These are phyloP conservation scores for Centropristis striata DNA, from an alignment of 2,113 vertebrate genomes.

Conservation along the genomic window DNA sequence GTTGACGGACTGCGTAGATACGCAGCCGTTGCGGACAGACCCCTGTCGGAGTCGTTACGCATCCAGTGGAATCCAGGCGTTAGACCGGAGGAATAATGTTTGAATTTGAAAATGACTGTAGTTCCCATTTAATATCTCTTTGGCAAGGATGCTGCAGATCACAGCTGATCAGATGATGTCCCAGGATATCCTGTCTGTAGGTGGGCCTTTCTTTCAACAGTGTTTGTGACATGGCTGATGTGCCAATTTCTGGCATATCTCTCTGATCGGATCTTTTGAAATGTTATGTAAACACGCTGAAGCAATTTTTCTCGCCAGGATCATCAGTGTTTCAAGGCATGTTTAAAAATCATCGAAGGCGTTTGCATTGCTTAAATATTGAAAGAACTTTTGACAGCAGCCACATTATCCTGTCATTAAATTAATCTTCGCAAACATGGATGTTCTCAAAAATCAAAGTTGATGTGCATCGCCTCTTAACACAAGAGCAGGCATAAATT, in stretches of 20 bases:
- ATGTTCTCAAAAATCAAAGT: constrained; percentile 44
- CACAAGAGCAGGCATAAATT: constrained; percentile 35
- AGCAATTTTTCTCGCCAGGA: constrained; percentile 21
- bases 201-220: not conserved
- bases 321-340: constrained; percentile 39
- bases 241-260: not conserved
- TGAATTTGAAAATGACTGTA: no score
- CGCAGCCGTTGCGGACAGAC: no score
- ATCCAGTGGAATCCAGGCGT: no score
- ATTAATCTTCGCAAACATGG: constrained; percentile 51
- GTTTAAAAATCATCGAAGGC: constrained; percentile 28
- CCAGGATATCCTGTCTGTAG: not conserved
- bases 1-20: no score
- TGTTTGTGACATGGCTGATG: not conserved
- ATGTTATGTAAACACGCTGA: constrained; percentile 32
- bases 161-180: not conserved
- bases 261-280: constrained; percentile 43
- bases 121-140: not conserved
- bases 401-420: constrained; percentile 46
- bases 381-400: constrained; percentile 40
- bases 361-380: constrained; percentile 23
- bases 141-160: not conserved
- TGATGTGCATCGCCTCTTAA: constrained; percentile 27
- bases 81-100: no score
- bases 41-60: no score